Evolutionary conservation across 2,888 invertebrate genomes (phyloP).

Genomic region (Rutpela maculata): DNA sequence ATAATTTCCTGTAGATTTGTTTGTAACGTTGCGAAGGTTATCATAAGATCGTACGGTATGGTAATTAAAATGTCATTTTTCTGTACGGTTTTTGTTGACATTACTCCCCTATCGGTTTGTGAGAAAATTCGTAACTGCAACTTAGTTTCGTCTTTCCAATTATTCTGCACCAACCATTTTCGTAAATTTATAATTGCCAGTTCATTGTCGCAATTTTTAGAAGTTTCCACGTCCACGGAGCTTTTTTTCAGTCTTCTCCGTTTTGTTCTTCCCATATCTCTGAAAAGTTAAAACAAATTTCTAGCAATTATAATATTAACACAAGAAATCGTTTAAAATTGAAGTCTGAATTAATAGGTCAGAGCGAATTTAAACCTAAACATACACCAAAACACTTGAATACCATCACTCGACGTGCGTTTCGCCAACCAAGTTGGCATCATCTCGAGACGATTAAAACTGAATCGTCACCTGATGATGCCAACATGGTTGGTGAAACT

Average conservation of each 20-base stretch:
- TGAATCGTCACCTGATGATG: no score
- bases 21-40: conserved; percentile 69
- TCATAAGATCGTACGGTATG: conserved; percentile 78
- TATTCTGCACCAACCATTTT: conserved; percentile 75
- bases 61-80: conserved; percentile 79
- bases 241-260: conserved; percentile 65
- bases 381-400: no score
- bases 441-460: no score
- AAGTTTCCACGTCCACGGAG: conserved; percentile 65
- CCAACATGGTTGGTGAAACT: no score
- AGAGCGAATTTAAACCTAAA: no score
- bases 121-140: conserved; percentile 78
- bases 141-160: conserved; percentile 77
- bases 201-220: conserved; percentile 66
- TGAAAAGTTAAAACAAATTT: not conserved
- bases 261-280: conserved; percentile 76
- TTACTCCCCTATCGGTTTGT: conserved; percentile 85
- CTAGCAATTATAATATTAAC: not conserved
- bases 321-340: not conserved
- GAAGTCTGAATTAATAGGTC: no score
- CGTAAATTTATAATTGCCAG: conserved; percentile 71
- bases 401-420: no score
- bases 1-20: conserved; percentile 27
- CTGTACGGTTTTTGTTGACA: conserved; percentile 77
- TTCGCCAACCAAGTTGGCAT: no score